Percentiles rank a stretch among this genome's conserved stretches.
Conservation (phyloP, 2,113 vertebrate species). For the Clarias macrocephalus region DNA sequence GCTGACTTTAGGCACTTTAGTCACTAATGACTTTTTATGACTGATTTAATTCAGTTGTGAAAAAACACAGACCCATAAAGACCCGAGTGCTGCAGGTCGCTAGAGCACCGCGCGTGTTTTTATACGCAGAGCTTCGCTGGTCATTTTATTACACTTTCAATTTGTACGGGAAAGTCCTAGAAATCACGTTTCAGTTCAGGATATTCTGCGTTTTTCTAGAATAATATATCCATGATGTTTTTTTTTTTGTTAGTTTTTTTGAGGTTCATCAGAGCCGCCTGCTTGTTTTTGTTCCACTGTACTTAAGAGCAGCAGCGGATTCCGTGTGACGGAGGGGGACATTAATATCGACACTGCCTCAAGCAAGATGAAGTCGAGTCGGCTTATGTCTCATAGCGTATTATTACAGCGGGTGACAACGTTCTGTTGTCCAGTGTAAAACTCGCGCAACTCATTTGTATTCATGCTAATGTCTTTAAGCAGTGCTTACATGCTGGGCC, state of each 20-base stretch:
- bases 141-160: neutral
- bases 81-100: neutral
- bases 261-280: neutral
- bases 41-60: neutral
- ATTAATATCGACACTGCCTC: neutral
- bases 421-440: neutral
- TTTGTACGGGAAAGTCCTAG: neutral
- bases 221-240: neutral
- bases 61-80: neutral
- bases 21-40: constrained; percentile 7
- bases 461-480: neutral
- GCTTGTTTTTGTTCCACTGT: neutral
- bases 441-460: neutral
- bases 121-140: neutral
- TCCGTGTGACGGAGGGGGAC: neutral
- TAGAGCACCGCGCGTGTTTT: neutral
- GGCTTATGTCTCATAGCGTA: neutral
- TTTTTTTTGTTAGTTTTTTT: neutral
- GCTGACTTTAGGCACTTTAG: constrained; percentile 9
- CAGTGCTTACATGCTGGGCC: neutral
- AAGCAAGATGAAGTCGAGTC: neutral
- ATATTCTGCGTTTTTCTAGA: neutral
- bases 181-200: neutral
- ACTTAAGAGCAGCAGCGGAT: neutral
- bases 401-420: neutral